phyloP scores from a whole-genome alignment of 2,113 vertebrate genomes.

The Megaceryle torquata region DNA sequence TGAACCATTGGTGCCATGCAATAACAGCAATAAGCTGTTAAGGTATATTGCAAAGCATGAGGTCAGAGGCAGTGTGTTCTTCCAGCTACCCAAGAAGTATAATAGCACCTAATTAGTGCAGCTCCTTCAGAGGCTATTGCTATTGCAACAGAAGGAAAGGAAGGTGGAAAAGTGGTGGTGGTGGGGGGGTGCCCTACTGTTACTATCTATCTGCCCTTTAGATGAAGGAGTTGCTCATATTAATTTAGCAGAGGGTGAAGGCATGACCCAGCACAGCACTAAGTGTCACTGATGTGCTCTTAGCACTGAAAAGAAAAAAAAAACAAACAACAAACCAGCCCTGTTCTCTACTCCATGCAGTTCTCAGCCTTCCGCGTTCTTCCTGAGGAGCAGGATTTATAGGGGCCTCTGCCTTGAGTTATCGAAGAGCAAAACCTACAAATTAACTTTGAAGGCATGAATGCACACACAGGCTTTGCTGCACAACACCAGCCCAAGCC shows the following conservation, averaged over 20 bases:
- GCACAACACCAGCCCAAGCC: background rate
- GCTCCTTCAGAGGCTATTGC: constrained; percentile 14
- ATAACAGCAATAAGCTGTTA: constrained; percentile 53
- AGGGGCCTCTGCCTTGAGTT: background rate
- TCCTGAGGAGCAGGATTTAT: constrained; percentile 32
- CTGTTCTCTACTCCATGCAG: background rate
- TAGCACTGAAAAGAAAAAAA: constrained; percentile 23
- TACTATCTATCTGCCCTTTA: constrained; percentile 25
- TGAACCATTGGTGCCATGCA: constrained; percentile 21
- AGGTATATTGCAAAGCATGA: constrained; percentile 43
- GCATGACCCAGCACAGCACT: constrained; percentile 33
- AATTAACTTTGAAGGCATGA: background rate
- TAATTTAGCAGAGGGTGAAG: constrained; percentile 27
- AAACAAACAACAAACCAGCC: background rate
- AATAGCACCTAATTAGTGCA: constrained; percentile 43
- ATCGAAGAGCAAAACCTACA: background rate
- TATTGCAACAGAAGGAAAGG: background rate
- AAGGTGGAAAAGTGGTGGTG: background rate
- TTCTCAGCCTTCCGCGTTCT: constrained; percentile 1
- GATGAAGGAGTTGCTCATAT: constrained; percentile 26
- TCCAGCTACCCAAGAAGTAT: constrained; percentile 41
- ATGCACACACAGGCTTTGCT: fast-evolving
- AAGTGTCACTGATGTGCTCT: background rate
- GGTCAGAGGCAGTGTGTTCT: constrained; percentile 51
- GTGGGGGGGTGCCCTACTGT: background rate